Base-by-base conservation (phyloP, 1,140 invertebrate species). In the Protaetia brevitarsis region DNA sequence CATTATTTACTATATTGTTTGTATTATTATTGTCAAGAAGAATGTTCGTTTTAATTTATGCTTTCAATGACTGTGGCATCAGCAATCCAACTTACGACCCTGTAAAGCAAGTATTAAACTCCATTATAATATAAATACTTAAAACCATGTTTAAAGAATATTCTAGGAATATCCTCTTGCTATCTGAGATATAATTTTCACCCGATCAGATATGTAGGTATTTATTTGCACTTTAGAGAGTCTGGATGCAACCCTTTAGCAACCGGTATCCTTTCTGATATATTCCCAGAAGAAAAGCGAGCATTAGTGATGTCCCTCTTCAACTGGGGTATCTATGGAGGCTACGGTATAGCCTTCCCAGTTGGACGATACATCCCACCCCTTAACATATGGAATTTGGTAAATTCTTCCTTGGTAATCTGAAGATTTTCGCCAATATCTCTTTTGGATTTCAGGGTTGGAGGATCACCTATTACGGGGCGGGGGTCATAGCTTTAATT, bases 271-370 rank as follows among this genome's bases (percentile, higher is more conserved):
- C 83, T 97, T 11, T 91, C 92, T 0, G 94, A 96, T 74, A 86
- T 93, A 71, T 94, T 94, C 72, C 84, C 87, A 0, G 90, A 92
- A 77, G 83, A 90, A 62, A 88, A 92, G 68, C 85, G 94, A 67
- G 95, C 91, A 6, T 79, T 95, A 10, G 94, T 95, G 0, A 88
- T 97, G 83, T 94, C 94, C 0, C 89, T 97, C 62, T 96, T 96
- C 80, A 96, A 96, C 79, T 96, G 93, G 93, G 95, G 95, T 29
- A 96, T 97, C 68, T 97, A 97, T 74, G 91, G 94, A 19, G 95
- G 94, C 8, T 97, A 96, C 69, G 94, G 94, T 36, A 67, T 61
- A 51, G 92, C 94, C 7, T 97, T 95, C 76, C 93, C 93, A 0
- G 87, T 96, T 16, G 94, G 94, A 0, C 87, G 94, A 69, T 96